Conservation (phyloP, 1,140 invertebrate genomes). For the Armadillidium nasatum region DNA sequence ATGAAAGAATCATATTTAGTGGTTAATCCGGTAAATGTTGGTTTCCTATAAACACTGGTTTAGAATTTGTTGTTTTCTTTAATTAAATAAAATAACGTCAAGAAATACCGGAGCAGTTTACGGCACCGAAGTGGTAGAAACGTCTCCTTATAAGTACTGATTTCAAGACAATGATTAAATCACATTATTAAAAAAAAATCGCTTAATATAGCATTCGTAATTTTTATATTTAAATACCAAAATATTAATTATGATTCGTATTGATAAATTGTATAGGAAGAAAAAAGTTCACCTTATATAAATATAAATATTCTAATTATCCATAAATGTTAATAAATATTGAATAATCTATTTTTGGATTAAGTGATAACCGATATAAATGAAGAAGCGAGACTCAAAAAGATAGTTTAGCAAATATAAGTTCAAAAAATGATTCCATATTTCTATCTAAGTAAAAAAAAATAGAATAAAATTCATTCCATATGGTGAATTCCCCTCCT, state of each 20-base stretch:
- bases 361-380: neutral
- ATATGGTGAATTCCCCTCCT: too few relatives aligned
- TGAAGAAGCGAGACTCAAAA: neutral
- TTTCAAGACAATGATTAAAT: neutral
- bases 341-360: neutral
- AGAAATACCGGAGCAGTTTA: too few relatives aligned
- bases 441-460: neutral
- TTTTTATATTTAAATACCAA: neutral
- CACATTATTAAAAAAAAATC: neutral
- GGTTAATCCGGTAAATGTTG: too few relatives aligned
- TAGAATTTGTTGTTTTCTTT: too few relatives aligned
- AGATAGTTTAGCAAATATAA: neutral
- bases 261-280: neutral
- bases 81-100: too few relatives aligned
- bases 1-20: too few relatives aligned
- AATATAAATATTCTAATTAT: neutral
- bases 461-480: neutral
- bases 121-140: too few relatives aligned
- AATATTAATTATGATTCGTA: neutral
- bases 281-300: neutral
- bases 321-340: neutral
- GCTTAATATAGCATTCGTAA: neutral
- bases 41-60: too few relatives aligned
- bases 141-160: too few relatives aligned
- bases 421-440: slow-evolving; percentile 14